These are phyloP conservation scores for Acanthurus tractus DNA, from an alignment of 2,797 vertebrate genomes.

Conservation along the genomic window DNA sequence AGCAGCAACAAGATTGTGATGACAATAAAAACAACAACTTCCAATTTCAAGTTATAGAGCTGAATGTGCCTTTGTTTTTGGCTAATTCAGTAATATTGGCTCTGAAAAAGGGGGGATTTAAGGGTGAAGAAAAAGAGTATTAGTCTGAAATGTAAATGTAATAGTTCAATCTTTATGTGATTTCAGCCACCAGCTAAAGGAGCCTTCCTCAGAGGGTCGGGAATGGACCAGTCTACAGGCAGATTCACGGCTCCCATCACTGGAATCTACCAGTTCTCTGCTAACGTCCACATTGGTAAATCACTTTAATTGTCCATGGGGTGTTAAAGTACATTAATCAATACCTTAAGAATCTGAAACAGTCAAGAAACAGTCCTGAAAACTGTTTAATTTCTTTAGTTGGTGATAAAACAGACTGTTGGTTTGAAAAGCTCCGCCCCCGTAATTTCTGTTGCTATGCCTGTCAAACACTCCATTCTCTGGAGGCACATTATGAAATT, in stretches of 20 bases:
- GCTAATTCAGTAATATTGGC: no score
- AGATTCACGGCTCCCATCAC: slow-evolving; percentile 93
- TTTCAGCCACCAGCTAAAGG: slow-evolving; percentile 93
- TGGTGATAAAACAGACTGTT: neutral
- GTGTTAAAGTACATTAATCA: neutral
- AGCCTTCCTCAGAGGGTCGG: slow-evolving; percentile 92
- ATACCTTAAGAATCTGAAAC: slow-evolving; percentile 14
- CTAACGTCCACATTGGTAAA: slow-evolving; percentile 94
- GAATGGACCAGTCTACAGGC: slow-evolving; percentile 92
- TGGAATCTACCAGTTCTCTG: slow-evolving; percentile 97
- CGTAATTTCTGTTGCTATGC: neutral
- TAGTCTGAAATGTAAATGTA: neutral
- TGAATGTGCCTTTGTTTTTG: no score
- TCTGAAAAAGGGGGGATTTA: neutral
- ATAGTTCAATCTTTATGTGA: slow-evolving; percentile 1
- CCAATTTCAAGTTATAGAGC: no score
- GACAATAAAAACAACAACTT: no score
- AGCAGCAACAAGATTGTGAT: no score
- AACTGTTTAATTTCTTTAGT: neutral
- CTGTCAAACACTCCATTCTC: no score
- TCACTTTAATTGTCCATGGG: slow-evolving; percentile 11
- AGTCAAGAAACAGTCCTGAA: neutral
- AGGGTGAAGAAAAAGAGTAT: neutral
- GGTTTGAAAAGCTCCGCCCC: neutral
- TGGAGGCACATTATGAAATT: no score